phyloP scores from a whole-genome alignment of 2,888 invertebrate species.

The Parascotia fuliginaria region DNA sequence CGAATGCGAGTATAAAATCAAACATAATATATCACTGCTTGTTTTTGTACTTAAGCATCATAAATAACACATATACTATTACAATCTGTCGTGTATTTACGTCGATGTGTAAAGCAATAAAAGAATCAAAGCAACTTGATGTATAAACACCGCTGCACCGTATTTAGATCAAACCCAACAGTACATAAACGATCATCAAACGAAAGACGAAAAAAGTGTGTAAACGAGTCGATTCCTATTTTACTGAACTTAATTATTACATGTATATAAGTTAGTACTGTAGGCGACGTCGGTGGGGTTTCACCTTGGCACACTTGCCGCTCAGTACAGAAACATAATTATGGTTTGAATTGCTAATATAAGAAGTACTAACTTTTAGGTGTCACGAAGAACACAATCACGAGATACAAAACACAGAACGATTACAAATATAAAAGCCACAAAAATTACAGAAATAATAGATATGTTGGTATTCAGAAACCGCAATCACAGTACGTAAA shows the following conservation, averaged over 20 bases:
- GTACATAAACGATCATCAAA: not conserved
- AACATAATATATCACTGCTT: no score
- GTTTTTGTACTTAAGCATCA: no score
- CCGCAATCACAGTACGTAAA: not conserved
- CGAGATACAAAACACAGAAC: not conserved
- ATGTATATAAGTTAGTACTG: slow-evolving; percentile 33
- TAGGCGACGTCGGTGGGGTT: slow-evolving; percentile 39
- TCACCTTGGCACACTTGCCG: slow-evolving; percentile 59
- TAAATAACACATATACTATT: no score
- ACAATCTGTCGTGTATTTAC: no score
- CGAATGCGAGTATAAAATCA: no score
- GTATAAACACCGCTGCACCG: not conserved
- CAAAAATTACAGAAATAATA: slow-evolving; percentile 3
- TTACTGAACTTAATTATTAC: slow-evolving; percentile 15
- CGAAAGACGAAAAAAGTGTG: not conserved
- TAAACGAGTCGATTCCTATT: not conserved
- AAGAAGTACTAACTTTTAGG: slow-evolving; percentile 1
- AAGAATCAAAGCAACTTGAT: not conserved
- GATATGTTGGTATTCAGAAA: not conserved
- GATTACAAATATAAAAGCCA: not conserved
- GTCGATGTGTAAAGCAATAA: no score
- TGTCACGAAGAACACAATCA: not conserved
- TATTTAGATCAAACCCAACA: not conserved
- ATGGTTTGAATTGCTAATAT: slow-evolving; percentile 31
- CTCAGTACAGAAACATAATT: slow-evolving; percentile 26